Percentiles rank a stretch among this genome's conserved stretches.
phyloP scores from a whole-genome alignment of 1,140 invertebrate species.

The Papilio aristodemus region DNA sequence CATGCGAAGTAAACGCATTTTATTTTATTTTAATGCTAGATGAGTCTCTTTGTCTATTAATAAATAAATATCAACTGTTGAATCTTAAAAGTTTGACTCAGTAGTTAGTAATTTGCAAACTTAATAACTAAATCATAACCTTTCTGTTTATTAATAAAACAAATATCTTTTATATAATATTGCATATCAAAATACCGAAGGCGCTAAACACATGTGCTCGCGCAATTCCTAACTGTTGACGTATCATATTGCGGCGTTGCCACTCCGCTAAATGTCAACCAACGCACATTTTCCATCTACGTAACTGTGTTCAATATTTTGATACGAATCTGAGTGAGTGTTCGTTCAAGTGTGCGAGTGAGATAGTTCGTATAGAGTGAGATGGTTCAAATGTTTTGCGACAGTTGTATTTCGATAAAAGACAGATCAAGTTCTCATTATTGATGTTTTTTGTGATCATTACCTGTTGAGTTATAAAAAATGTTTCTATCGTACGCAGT shows the following conservation, averaged over 20 bases:
- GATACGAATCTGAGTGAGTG: not conserved
- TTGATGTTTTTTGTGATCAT: slow-evolving; percentile 39
- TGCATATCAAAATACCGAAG: slow-evolving; percentile 20
- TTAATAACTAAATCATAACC: too few relatives aligned
- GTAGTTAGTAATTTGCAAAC: too few relatives aligned
- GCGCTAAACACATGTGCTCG: slow-evolving; percentile 12
- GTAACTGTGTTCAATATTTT: slow-evolving; percentile 1
- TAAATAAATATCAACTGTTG: not conserved
- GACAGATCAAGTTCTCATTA: slow-evolving; percentile 5
- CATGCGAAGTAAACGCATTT: too few relatives aligned
- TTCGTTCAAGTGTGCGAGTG: not conserved
- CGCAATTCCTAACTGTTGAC: slow-evolving; percentile 23
- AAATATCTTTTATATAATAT: not conserved
- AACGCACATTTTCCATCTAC: slow-evolving; percentile 22
- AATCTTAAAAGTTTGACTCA: too few relatives aligned
- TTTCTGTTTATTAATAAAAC: not conserved
- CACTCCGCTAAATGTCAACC: slow-evolving; percentile 22
- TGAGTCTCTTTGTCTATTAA: too few relatives aligned
- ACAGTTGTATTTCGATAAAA: not conserved
- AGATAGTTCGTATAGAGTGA: not conserved
- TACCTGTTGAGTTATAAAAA: slow-evolving; percentile 28
- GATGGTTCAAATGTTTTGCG: not conserved
- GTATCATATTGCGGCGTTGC: slow-evolving; percentile 36
- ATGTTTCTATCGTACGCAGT: slow-evolving; percentile 39
- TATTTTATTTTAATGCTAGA: too few relatives aligned